Base-by-base conservation (phyloP, 2,797 vertebrate species). In the Rhyacichthys aspro region DNA sequence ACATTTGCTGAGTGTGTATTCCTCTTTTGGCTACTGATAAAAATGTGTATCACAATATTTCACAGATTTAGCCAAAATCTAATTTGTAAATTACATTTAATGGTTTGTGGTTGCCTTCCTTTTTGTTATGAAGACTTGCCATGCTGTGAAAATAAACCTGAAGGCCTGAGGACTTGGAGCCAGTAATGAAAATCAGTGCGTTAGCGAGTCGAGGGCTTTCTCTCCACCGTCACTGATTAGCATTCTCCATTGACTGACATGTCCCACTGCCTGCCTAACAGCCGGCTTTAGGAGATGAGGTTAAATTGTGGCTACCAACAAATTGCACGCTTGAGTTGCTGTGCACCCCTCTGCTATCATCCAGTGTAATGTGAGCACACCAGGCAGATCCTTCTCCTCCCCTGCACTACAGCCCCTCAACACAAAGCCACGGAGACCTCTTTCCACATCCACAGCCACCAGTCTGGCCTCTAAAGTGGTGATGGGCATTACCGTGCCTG, bases 301-400 rank as follows among this genome's bases (percentile, higher is more conserved):
- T 89, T 91, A 83, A 90, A 89, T 81, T 86, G 90, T 85, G 90
- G 88, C 89, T 86, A 88, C 88, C 85, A 90, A 86, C 87, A 93
- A 93, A 94, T 71, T 85, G 90, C 79, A 92, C 70, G 88, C 89
- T 92, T 76, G 66, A 91, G 86, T 84, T 92, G 87, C 88, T 83
- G 70, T 75, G 82, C 79, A 83, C 63, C 83, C 77, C 82, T 85
- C 78, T 54, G 78, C 85, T 85, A 89, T 87, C 86, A 87, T 86
- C 82, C 86, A 82, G 72, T 76, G 89, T 88, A 90, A 90, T 84
- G 84, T 87, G 89, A 91, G 86, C 86, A 84, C 84, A 83, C 88
- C 83, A 83, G 85, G 86, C 83, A 86, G 79, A 86, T 89, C 64
- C 55, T 86, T 63, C 53, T 28, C 28, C 63, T 11, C 86, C 78